Evolutionary conservation across 2,888 invertebrate species (phyloP), one percentile per base, ranked within the genome.

Genomic region (Temnothorax ravouxi): DNA sequence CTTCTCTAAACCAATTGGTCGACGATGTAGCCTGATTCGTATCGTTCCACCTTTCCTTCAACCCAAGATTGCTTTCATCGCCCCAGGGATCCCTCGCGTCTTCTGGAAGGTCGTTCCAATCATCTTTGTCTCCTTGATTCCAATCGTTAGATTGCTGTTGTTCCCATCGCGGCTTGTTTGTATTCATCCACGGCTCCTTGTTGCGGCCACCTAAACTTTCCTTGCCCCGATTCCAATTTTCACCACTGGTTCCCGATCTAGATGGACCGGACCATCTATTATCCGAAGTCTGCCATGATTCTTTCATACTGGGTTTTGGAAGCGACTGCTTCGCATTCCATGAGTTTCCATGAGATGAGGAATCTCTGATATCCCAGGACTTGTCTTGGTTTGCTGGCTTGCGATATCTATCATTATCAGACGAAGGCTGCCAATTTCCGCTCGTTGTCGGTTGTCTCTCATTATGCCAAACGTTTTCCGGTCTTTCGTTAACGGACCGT

Each of bases 1-100:
- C 71, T 3, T 92, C 91, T 66, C 91, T 90, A 15, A 52, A 64
- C 91, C 92, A 92, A 50, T 64, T 80, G 1, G 84, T 87, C 8
- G 91, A 87, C 8, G 87, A 8, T 3, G 18, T 13, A 38, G 11
- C 5, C 3, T 62, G 69, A 50, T 38, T 29, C 29, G 29, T 80
- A 38, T 90, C 91, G 29, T 89, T 91, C 87, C 88, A 88, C 15
- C 91, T 85, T 21, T 91, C 91, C 44, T 91, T 90, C 15, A 88
- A 41, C 6, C 76, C 87, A 15, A 84, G n/a, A 74, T 82, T 84
- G 21, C 84, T 72, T 66, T 94, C 94, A 41, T 95, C 95, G 4
- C 92, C 94, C 95, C 95, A 95, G 15, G 95, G 95, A 90, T 95
- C 95, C 76, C 92, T 91, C 3, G 95, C 94, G 76, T 95, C 94